A percentile compares a stretch with the other conserved stretches of the same genome.
phyloP scores from a whole-genome alignment of 64 coral and sea anemone species.

The Montipora foliosa region DNA sequence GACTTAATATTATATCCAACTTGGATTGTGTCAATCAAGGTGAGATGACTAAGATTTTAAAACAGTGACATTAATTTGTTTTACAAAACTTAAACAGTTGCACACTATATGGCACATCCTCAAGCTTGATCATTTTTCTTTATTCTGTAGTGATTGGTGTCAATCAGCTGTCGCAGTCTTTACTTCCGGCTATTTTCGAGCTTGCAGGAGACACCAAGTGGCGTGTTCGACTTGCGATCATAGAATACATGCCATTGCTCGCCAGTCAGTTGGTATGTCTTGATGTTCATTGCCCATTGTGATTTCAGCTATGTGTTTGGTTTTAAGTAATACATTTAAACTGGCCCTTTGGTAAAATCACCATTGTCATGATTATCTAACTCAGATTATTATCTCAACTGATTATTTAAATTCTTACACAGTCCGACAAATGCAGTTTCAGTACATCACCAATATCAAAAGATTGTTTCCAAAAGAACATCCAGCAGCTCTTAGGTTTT shows the following conservation, averaged over 20 bases:
- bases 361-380: no score
- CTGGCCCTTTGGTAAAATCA: neutral
- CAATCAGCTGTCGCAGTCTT: conserved; percentile 93
- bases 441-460: no score
- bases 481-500: no score
- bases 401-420: no score
- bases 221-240: conserved; percentile 94
- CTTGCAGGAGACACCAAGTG: conserved; percentile 95
- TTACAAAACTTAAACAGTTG: neutral
- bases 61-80: neutral
- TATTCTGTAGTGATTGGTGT: conserved; percentile 90
- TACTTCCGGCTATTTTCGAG: conserved; percentile 94
- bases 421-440: no score
- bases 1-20: conserved; percentile 99
- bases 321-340: no score
- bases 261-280: conserved; percentile 87
- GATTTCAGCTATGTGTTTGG: no score
- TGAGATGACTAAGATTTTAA: conserved; percentile 3
- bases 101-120: no score
- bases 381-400: no score
- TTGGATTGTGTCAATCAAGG: conserved; percentile 99
- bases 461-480: no score
- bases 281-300: no score
- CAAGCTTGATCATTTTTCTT: neutral
- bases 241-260: conserved; percentile 96